Evolutionary conservation across 2,113 vertebrate genomes (phyloP).

Genomic region (Spheniscus mendiculus): DNA sequence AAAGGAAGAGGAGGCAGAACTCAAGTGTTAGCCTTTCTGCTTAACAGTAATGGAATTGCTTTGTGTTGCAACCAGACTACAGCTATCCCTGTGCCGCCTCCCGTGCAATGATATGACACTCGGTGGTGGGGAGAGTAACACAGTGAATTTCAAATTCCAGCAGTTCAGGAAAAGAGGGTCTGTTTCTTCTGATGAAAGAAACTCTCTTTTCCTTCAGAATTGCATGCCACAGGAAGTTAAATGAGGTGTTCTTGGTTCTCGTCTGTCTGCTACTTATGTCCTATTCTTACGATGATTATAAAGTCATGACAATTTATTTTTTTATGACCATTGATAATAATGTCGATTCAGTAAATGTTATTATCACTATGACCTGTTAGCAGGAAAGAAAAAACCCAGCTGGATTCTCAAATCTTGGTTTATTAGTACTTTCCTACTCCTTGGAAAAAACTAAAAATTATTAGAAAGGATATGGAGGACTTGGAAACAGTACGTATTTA

Average conservation of each 20-base stretch:
- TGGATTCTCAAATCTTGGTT: not conserved
- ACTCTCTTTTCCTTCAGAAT: not conserved
- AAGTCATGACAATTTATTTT: not conserved
- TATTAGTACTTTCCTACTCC: not conserved
- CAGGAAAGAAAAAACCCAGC: accelerated
- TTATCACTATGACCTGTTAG: not conserved
- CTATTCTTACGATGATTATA: not conserved
- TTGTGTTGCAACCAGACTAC: not conserved
- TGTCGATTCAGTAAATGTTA: not conserved
- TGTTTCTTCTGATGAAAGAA: not conserved
- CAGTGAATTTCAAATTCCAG: not conserved
- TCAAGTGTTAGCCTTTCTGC: not conserved
- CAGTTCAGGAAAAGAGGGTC: not conserved
- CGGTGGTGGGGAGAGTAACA: not conserved
- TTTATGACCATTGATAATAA: not conserved
- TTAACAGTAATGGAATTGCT: not conserved
- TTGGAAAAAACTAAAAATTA: not conserved
- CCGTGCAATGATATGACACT: accelerated
- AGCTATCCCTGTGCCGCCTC: not conserved
- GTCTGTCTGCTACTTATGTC: not conserved
- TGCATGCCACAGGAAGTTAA: not conserved
- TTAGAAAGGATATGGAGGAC: not conserved
- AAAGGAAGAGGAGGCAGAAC: not conserved
- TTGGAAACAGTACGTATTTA: not conserved
- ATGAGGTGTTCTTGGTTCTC: not conserved